phyloP scores from a whole-genome alignment of 2,113 vertebrate genomes.

The Passer domesticus region DNA sequence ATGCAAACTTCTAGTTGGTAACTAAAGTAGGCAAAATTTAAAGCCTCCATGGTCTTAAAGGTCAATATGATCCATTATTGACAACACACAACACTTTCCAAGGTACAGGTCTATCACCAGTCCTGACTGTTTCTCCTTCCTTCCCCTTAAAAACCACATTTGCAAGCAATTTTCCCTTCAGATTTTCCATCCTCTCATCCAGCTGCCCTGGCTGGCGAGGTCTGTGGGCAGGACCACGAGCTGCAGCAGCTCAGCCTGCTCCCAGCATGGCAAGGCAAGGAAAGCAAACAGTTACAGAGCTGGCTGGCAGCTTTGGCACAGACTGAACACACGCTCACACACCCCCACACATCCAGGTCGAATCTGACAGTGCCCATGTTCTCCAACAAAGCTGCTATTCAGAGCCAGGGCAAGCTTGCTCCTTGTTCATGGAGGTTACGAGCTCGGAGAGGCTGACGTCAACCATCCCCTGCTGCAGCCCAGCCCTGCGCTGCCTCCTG shows the following conservation, averaged over 20 bases:
- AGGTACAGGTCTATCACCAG: neutral
- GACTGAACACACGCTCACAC: neutral
- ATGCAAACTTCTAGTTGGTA: neutral
- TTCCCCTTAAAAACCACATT: neutral
- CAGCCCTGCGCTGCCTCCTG: neutral
- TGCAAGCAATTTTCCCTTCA: neutral
- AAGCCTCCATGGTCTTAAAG: neutral
- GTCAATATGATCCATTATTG: neutral
- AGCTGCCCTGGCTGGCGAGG: neutral
- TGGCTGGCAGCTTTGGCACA: constrained; percentile 24
- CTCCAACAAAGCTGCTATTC: constrained; percentile 60
- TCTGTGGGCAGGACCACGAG: neutral
- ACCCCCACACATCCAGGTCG: neutral
- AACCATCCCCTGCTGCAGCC: neutral
- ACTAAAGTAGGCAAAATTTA: neutral
- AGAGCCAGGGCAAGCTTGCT: constrained; percentile 17
- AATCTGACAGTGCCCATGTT: constrained; percentile 20
- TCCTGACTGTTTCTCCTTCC: neutral
- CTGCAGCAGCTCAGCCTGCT: neutral
- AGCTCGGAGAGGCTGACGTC: constrained; percentile 33
- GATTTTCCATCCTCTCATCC: neutral
- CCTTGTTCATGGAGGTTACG: neutral
- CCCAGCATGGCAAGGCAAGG: neutral
- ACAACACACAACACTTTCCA: neutral
- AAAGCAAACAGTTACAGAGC: neutral